A percentile compares a stretch with the other conserved stretches of the same genome.
phyloP scores from a whole-genome alignment of 92 coral and sea anemone species.

The Zoanthus solanderi region DNA sequence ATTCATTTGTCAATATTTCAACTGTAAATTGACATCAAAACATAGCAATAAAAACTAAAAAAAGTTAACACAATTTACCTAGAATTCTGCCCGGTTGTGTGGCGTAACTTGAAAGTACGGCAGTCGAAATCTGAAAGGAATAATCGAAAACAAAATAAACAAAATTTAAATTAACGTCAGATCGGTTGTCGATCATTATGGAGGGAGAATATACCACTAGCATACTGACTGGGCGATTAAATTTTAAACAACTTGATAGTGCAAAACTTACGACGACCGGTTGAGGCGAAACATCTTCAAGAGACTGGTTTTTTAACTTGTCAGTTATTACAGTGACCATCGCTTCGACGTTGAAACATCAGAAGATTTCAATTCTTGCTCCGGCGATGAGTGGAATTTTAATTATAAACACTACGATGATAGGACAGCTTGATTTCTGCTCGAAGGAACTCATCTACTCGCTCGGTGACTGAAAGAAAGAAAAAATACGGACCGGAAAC shows the following conservation, averaged over 20 bases:
- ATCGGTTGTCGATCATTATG: constrained; percentile 46
- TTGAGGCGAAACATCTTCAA: constrained; percentile 90
- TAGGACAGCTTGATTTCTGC: constrained; percentile 35
- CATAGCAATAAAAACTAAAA: constrained; percentile 21
- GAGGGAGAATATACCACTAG: constrained; percentile 31
- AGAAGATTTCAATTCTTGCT: constrained; percentile 61
- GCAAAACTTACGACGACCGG: constrained; percentile 70
- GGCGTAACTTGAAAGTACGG: constrained; percentile 52
- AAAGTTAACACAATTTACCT: constrained; percentile 36
- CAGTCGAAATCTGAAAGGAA: constrained; percentile 57
- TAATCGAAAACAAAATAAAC: constrained; percentile 68
- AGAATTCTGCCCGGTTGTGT: constrained; percentile 30
- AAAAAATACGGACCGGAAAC: constrained; percentile 78
- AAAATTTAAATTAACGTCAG: constrained; percentile 75
- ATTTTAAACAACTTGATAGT: constrained; percentile 42
- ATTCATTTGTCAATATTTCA: constrained; percentile 77
- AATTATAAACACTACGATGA: constrained; percentile 61
- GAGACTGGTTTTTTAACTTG: constrained; percentile 93
- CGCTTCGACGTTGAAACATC: constrained; percentile 65
- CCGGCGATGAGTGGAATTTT: constrained; percentile 69
- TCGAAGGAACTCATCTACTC: constrained; percentile 69
- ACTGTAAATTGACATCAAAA: constrained; percentile 67
- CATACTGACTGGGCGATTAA: constrained; percentile 11
- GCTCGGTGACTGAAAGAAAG: constrained; percentile 68
- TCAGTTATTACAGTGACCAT: constrained; percentile 97